These are phyloP conservation scores for Perognathus longimembris DNA, from an alignment of 2,113 vertebrate genomes.

Conservation along the genomic window DNA sequence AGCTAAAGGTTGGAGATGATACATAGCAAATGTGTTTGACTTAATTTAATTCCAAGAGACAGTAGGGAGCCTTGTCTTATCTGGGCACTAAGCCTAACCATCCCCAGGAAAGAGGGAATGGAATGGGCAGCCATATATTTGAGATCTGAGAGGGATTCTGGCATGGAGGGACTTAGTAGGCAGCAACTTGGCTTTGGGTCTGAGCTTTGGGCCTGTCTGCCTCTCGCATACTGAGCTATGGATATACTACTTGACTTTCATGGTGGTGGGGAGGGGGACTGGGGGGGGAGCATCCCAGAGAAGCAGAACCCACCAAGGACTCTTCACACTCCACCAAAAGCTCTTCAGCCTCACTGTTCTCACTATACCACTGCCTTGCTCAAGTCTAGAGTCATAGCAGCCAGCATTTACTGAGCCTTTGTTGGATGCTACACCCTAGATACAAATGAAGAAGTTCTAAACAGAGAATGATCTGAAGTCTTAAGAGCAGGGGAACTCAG, in stretches of 20 bases:
- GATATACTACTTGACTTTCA: not conserved
- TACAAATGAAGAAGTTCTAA: not conserved
- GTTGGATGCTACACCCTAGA: not conserved
- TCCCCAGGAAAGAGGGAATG: not conserved
- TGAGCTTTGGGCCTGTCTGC: not conserved
- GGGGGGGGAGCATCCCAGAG: not conserved
- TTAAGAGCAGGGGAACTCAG: not conserved
- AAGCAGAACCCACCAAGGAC: not conserved
- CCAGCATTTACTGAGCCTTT: not conserved
- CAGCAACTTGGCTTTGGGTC: not conserved
- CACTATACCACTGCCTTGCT: not conserved
- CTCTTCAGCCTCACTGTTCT: not conserved
- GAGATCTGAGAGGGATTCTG: not conserved
- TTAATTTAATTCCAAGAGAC: constrained; percentile 25
- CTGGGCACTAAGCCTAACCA: not conserved
- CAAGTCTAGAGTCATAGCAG: not conserved
- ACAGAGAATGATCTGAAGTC: not conserved
- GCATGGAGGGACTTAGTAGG: not conserved
- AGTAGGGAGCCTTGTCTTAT: not conserved
- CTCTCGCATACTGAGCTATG: not conserved
- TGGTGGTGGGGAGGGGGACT: not conserved
- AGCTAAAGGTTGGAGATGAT: not conserved
- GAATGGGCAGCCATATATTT: not conserved
- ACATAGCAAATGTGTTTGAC: not conserved
- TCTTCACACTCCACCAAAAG: not conserved